Percentiles rank a stretch among this genome's conserved stretches.
These are phyloP conservation scores for Oceanites oceanicus DNA, from an alignment of 2,113 vertebrate species.

Conservation along the genomic window DNA sequence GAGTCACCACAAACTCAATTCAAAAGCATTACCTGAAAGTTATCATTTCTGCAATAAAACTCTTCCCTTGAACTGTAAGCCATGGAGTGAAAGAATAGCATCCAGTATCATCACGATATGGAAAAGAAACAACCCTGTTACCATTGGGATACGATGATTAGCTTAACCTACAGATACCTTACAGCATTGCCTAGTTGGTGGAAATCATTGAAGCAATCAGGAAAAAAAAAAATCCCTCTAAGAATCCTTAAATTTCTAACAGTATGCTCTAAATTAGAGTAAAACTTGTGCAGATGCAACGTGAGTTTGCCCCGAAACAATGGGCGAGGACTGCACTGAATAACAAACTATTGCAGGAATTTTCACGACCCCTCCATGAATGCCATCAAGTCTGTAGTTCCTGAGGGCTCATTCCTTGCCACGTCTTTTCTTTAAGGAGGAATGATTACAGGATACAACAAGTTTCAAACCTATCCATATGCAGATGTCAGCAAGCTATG, in stretches of 20 bases:
- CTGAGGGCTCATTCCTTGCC: constrained; percentile 33
- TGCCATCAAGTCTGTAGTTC: not conserved
- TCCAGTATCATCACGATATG: not conserved
- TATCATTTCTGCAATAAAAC: not conserved
- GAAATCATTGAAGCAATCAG: not conserved
- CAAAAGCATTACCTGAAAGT: not conserved
- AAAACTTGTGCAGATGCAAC: not conserved
- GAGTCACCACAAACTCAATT: not conserved
- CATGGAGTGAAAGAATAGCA: not conserved
- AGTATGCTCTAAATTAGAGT: not conserved
- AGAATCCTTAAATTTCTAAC: not conserved
- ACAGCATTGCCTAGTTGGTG: not conserved
- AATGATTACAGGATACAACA: constrained; percentile 15
- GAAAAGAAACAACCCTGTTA: not conserved
- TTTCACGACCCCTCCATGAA: not conserved
- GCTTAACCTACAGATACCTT: not conserved
- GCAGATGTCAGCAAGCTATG: constrained; percentile 9
- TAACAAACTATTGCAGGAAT: not conserved
- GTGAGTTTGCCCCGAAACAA: not conserved
- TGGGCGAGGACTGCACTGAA: not conserved
- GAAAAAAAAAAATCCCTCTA: not conserved
- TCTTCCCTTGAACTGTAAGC: not conserved
- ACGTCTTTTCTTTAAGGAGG: not conserved
- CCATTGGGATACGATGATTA: not conserved
- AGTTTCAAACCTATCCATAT: not conserved